These are phyloP conservation scores for Poeciliopsis turneri DNA, from an alignment of 2,797 vertebrate genomes.

Conservation along the genomic window DNA sequence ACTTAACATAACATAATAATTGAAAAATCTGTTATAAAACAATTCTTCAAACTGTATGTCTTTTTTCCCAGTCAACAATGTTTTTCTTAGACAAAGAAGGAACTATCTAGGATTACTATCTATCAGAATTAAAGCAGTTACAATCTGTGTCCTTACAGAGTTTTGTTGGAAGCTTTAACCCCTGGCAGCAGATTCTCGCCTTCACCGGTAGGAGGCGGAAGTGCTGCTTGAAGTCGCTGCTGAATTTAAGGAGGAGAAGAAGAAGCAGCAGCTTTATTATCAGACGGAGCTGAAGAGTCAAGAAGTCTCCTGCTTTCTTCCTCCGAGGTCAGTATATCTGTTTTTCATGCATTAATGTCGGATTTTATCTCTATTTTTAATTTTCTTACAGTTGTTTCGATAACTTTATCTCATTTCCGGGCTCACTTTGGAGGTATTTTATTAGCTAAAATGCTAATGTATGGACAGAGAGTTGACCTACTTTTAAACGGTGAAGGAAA, in stretches of 20 bases:
- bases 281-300: not conserved
- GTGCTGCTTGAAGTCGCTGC: not conserved
- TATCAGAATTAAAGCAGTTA: no score
- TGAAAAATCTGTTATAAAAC: no score
- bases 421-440: not conserved
- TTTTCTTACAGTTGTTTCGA: not conserved
- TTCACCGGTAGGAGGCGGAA: not conserved
- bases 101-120: no score
- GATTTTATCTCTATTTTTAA: not conserved
- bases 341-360: fast-evolving
- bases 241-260: not conserved
- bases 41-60: no score
- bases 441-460: not conserved
- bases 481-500: not conserved
- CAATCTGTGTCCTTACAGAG: no score
- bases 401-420: not conserved
- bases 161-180: no score
- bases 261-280: not conserved
- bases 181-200: no score
- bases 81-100: no score
- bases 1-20: no score
- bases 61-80: no score
- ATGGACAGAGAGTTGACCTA: not conserved
- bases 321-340: slow-evolving; percentile 12
- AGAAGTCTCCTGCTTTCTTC: not conserved